Percentiles rank a stretch among this genome's conserved stretches.
These are phyloP conservation scores for Clarias platycephalus DNA, from an alignment of 2,797 vertebrate species.

Conservation along the genomic window DNA sequence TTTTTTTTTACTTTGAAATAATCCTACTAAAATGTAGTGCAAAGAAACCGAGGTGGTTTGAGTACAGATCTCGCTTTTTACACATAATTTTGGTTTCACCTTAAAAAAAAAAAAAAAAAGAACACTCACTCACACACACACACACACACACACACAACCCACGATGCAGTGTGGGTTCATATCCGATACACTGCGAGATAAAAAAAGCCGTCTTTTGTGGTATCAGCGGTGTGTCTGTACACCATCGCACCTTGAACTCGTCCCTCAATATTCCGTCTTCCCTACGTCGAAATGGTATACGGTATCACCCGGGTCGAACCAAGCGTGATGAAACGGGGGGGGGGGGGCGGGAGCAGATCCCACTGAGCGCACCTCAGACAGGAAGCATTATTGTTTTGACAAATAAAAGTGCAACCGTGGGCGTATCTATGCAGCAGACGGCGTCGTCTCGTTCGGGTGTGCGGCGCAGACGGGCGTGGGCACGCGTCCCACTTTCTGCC, in stretches of 20 bases:
- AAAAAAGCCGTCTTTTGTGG: neutral
- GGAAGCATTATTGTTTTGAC: conserved; percentile 4
- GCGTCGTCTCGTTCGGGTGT: neutral
- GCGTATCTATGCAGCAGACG: conserved; percentile 1
- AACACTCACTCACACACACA: too few relatives aligned
- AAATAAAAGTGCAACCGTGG: neutral
- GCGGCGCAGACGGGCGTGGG: conserved; percentile 5
- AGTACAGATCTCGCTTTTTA: neutral
- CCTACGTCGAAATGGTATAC: neutral
- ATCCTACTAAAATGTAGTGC: neutral
- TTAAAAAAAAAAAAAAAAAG: neutral
- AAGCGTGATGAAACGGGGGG: neutral
- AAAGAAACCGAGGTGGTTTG: neutral
- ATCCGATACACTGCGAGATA: neutral
- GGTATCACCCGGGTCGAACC: neutral
- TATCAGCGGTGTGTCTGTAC: neutral
- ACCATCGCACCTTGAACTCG: neutral
- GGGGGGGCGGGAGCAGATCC: neutral
- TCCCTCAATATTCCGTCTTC: conserved; percentile 2
- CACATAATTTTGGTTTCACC: neutral
- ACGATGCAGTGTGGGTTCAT: neutral
- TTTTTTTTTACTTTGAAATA: neutral
- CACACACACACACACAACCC: neutral
- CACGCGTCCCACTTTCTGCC: conserved; percentile 31
- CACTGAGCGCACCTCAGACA: conserved; percentile 17